A percentile compares a stretch with the other conserved stretches of the same genome.
These are phyloP conservation scores for Drosophila pegasa DNA, from an alignment of 2,888 invertebrate species.

Conservation along the genomic window DNA sequence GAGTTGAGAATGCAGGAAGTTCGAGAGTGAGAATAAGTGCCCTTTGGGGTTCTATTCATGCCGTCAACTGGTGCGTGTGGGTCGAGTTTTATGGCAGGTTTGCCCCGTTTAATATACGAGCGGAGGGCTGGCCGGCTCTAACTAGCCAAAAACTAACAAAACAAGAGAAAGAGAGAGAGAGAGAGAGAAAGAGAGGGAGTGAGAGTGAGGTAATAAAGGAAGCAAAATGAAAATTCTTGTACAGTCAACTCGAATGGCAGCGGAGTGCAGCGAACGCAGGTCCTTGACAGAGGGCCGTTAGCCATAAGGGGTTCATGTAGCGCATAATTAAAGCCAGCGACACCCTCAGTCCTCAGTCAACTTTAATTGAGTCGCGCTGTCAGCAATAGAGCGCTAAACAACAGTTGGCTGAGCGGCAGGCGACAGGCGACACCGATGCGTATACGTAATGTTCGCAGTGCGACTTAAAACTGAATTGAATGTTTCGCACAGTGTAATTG, in stretches of 20 bases:
- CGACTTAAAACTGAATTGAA: not conserved
- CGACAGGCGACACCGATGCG: slow-evolving; percentile 13
- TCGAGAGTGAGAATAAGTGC: not conserved
- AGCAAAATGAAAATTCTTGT: slow-evolving; percentile 26
- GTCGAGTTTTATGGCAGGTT: slow-evolving; percentile 15
- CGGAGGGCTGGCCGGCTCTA: slow-evolving; percentile 7
- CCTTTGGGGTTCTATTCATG: not conserved
- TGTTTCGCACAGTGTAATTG: slow-evolving; percentile 20
- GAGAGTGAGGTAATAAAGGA: slow-evolving; percentile 11
- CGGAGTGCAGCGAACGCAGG: slow-evolving; percentile 6
- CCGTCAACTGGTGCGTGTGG: not conserved
- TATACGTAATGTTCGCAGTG: slow-evolving; percentile 48
- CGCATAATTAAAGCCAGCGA: slow-evolving; percentile 47
- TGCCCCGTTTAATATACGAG: slow-evolving; percentile 10
- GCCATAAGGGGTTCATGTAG: slow-evolving; percentile 42
- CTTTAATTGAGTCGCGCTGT: slow-evolving; percentile 19
- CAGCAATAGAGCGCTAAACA: slow-evolving; percentile 17
- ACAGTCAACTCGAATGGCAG: slow-evolving; percentile 6
- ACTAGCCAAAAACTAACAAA: slow-evolving; percentile 19
- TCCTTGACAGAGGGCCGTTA: slow-evolving; percentile 30
- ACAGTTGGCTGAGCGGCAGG: not conserved
- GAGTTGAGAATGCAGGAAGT: not conserved
- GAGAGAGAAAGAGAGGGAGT: too few relatives aligned
- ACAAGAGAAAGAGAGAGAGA: not conserved
- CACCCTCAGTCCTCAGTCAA: slow-evolving; percentile 8